Base-by-base conservation (phyloP, 1,140 invertebrate genomes). In the Achatina immaculata region DNA sequence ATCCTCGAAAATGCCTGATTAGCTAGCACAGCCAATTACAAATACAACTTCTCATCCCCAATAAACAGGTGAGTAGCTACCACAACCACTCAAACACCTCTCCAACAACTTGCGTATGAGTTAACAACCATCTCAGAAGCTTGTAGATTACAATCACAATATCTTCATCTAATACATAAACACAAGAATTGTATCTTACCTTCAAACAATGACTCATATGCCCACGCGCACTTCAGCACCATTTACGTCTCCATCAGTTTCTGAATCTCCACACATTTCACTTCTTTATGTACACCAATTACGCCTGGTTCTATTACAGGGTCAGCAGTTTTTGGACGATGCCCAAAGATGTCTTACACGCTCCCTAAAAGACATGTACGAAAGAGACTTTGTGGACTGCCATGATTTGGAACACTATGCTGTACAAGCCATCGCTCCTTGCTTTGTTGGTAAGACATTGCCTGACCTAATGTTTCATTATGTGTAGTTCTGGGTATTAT, bases 341-440 rank as follows among this genome's bases (percentile, higher is more conserved):
- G 73, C 81, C 0, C 81, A 81, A 51, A 31, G 36, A 16, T 84
- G 83, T 43, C 11, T 82, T 72, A 84, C 45, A 0, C 40, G 74
- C 28, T 28, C 73, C 31, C 74, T 82, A 21, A 34, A 79, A 51
- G 66, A 81, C 36, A 21, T 78, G 28, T 82, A 82, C 74, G 34
- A 36, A 21, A 28, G 68, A 19, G 78, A 84, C 31, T 48, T 69
- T 58, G 45, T 83, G 24, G 76, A 82, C 78, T 83, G 83, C 48
- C 83, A 83, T 65, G 48, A 45, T 24, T 48, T 83, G 45, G 80
- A 82, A 62, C 83, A 83, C 43, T 31, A 69, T 19, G 83, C 83
- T 31, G 16, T 81, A 2, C 21, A 31, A 31, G 72, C 62, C 58
- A 78, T 83, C 42, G n/a, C 74, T 21, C 43, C 69, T 51, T 83